phyloP scores from a whole-genome alignment of 2,113 vertebrate genomes.

The Sardina pilchardus region DNA sequence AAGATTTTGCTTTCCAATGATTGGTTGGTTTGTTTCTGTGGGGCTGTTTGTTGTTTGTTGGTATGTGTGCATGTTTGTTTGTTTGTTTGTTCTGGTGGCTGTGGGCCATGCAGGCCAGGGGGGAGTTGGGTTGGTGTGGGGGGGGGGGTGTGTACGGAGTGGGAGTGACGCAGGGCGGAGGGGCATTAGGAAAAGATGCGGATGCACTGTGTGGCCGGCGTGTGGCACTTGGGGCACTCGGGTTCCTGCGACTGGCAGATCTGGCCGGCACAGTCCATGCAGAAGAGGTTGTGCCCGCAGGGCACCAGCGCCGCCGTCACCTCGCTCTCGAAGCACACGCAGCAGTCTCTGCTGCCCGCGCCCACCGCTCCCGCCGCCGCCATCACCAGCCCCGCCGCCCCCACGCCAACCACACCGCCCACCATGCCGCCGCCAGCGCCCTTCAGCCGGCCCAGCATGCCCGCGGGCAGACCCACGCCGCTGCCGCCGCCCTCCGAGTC shows the following conservation, averaged over 20 bases:
- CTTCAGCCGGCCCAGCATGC: slow-evolving; percentile 71
- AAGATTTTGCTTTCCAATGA: slow-evolving; percentile 22
- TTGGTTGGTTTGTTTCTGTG: slow-evolving; percentile 25
- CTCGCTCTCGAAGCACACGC: slow-evolving; percentile 92
- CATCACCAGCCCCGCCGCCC: slow-evolving; percentile 58
- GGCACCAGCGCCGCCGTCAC: slow-evolving; percentile 92
- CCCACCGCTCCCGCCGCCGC: slow-evolving; percentile 26
- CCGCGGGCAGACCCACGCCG: slow-evolving; percentile 57
- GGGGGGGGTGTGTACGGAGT: no score
- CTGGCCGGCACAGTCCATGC: slow-evolving; percentile 95
- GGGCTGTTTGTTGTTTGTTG: background rate
- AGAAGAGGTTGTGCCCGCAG: slow-evolving; percentile 97
- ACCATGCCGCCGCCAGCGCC: slow-evolving; percentile 58
- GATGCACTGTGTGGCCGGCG: slow-evolving; percentile 93
- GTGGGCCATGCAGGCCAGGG: no score
- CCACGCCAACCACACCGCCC: slow-evolving; percentile 52
- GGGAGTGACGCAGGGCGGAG: background rate
- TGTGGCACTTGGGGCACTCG: slow-evolving; percentile 90
- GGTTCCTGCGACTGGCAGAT: slow-evolving; percentile 89
- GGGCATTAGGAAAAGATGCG: slow-evolving; percentile 94
- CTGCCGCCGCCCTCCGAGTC: slow-evolving; percentile 78
- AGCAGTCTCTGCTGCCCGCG: slow-evolving; percentile 82
- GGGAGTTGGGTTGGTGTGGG: no score
- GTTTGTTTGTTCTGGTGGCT: background rate
- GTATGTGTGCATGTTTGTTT: background rate